Base-by-base conservation (phyloP, 2,113 vertebrate species). In the Acanthochromis polyacanthus region DNA sequence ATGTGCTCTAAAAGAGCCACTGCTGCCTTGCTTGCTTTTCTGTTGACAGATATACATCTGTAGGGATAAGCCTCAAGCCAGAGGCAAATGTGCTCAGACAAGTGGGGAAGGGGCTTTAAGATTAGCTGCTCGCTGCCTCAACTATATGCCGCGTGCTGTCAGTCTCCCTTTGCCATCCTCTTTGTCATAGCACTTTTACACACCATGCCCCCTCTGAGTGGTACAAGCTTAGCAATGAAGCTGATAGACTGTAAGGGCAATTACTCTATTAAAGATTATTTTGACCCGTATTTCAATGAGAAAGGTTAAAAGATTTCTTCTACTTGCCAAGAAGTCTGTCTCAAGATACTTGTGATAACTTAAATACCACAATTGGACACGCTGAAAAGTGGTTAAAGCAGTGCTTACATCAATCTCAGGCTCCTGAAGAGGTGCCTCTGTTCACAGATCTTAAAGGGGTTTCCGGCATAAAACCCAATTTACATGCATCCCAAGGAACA, bases 21-120 rank as follows among this genome's bases (percentile, higher is more conserved):
- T 75, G 80, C 73, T 64, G 80, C 61, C 77, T 77, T 60, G 85
- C 85, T 83, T 88, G 86, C 83, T 80, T 87, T 87, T 81, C 76
- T 84, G 88, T 85, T 91, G 89, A 92, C 89, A 90, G 92, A 93
- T 92, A 90, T 76, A 87, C 89, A 93, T 93, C 92, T 93, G 86
- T 82, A 86, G 71, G 89, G 88, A 92, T 92, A 91, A 89, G 91
- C 85, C 84, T 80, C 55, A 73, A 85, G 87, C 82, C 70, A 83
- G 85, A 90, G 80, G 80, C 76, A 90, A 88, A 91, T 92, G 84
- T 87, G 82, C 86, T 84, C 76, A 75, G 86, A 93, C 89, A 89
- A 91, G 84, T 88, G 79, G 80, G 88, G 86, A 91, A 82, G 68
- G 62, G 84, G 89, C 81, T 83, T 86, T 89, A 78, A 91, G 91